phyloP scores from a whole-genome alignment of 2,888 invertebrate genomes.

The Apamea anceps region DNA sequence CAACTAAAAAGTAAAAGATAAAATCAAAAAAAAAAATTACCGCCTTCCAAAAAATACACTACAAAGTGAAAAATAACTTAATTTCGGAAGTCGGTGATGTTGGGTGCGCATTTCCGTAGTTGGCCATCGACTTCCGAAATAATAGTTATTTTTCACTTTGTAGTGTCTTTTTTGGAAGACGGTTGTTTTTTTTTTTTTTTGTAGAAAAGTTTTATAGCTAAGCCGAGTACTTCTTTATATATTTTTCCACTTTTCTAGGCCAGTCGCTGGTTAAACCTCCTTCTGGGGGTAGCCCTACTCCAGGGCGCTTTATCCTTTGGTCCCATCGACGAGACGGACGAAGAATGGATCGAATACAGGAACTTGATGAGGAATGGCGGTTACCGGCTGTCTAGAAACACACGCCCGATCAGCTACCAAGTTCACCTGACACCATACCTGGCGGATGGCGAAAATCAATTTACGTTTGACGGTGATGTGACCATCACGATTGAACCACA shows the following conservation, averaged over 20 bases:
- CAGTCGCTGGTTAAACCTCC: constrained; percentile 76
- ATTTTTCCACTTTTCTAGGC: constrained; percentile 69
- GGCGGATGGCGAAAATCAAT: constrained; percentile 61
- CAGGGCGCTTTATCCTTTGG: constrained; percentile 77
- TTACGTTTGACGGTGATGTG: constrained; percentile 85
- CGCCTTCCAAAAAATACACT: too few species aligned
- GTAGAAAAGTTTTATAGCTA: background rate
- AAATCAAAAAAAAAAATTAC: too few species aligned
- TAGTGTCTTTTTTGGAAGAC: too few species aligned
- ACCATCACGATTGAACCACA: constrained; percentile 76
- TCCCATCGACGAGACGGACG: constrained; percentile 79
- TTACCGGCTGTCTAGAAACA: constrained; percentile 86
- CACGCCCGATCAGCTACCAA: constrained; percentile 89
- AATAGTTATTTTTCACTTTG: too few species aligned
- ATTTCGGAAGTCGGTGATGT: too few species aligned
- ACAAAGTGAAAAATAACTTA: too few species aligned
- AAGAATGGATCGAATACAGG: constrained; percentile 81
- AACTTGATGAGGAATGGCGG: constrained; percentile 74
- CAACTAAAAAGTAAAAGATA: too few species aligned
- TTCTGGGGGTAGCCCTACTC: constrained; percentile 76
- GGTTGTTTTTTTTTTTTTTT: too few species aligned
- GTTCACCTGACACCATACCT: constrained; percentile 89
- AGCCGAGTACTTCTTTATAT: too few species aligned
- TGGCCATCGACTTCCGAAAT: too few species aligned
- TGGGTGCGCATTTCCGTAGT: too few species aligned